Conservation (phyloP, 2,113 vertebrate genomes). For the Xiphias gladius region DNA sequence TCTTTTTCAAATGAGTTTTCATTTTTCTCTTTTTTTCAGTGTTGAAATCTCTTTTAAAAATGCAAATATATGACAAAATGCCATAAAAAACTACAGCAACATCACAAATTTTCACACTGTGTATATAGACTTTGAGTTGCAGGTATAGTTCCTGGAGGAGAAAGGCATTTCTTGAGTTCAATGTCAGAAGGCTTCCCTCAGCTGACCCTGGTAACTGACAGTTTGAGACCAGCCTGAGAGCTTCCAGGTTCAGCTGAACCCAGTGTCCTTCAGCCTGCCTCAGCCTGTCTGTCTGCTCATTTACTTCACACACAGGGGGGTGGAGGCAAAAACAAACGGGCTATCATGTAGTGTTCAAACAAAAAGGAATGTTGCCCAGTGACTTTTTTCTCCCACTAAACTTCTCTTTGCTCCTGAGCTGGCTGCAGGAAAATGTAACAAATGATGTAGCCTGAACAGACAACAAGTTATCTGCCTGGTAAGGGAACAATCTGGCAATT, state of each 20-base stretch:
- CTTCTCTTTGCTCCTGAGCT: not conserved
- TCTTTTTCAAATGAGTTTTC: no score
- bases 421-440: not conserved
- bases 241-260: conserved; percentile 64
- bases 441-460: not conserved
- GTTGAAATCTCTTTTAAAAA: no score
- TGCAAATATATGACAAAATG: no score
- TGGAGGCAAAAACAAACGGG: not conserved
- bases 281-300: conserved; percentile 25
- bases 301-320: conserved; percentile 1
- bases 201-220: conserved; percentile 42
- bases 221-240: conserved; percentile 24
- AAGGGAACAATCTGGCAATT: no score
- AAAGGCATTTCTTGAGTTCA: conserved; percentile 48
- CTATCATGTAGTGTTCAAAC: not conserved
- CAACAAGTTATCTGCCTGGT: no score
- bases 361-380: conserved; percentile 20
- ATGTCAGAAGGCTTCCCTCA: conserved; percentile 43
- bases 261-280: conserved; percentile 33
- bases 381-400: conserved; percentile 1
- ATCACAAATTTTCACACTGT: no score
- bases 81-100: no score
- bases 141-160: no score
- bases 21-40: no score
- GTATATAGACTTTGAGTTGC: no score